Evolutionary conservation across 2,113 vertebrate genomes (phyloP).

Genomic region (Donacobius atricapilla): DNA sequence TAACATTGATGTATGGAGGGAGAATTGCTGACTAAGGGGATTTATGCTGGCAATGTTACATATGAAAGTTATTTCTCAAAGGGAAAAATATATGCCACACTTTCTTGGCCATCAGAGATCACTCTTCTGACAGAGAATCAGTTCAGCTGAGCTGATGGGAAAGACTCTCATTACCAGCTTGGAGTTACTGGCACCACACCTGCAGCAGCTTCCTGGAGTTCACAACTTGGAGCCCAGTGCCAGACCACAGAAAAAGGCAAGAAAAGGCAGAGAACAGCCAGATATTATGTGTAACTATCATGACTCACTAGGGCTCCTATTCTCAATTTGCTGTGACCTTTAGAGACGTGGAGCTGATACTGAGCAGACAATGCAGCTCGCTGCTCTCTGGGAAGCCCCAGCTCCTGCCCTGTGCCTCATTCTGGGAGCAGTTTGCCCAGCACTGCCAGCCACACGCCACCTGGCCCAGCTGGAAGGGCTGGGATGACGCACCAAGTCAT

Average conservation of each 20-base stretch:
- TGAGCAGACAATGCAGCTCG: neutral
- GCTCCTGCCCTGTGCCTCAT: neutral
- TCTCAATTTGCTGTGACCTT: constrained; percentile 46
- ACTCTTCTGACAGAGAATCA: neutral
- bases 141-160: neutral
- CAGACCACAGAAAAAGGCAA: constrained; percentile 1
- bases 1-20: neutral
- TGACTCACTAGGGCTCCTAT: constrained; percentile 39
- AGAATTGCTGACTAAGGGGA: neutral
- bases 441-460: neutral
- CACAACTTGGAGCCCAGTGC: neutral
- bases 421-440: neutral
- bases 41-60: neutral
- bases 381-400: neutral
- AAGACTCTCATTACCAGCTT: neutral
- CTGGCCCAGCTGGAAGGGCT: neutral
- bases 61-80: neutral
- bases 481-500: constrained; percentile 36
- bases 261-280: neutral
- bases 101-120: neutral
- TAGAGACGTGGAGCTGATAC: neutral
- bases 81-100: neutral
- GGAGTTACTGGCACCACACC: neutral
- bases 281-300: neutral
- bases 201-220: neutral